Base-by-base conservation (phyloP, 2,113 vertebrate species). In the Chlamydotis undulata region DNA sequence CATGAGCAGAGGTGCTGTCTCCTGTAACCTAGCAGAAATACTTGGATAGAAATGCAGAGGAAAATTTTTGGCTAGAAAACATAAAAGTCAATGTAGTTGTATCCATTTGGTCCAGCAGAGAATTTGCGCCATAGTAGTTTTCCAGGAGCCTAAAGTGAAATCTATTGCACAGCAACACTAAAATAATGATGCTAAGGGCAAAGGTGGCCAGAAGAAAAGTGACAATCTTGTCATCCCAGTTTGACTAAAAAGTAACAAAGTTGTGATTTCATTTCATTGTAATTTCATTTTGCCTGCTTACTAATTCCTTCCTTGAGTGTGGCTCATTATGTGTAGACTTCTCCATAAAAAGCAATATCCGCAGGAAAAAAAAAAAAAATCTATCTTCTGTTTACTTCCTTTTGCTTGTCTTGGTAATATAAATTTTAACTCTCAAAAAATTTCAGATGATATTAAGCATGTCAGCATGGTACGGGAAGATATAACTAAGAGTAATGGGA, bases 401-500 rank as follows among this genome's bases (percentile, higher is more conserved):
- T 89, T 76, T 69, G 13, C 67, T 75, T 69, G n/a, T 23, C 80
- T 59, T 67, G 41, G 50, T 77, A 52, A 87, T 61, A 79, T 14
- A 85, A 87, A 87, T 94, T 94, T 76, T 79, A 91, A 65, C 35
- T 84, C 47, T 79, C 69, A 60, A 31, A 93, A 73, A 4, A 9
- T 31, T 75, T 61, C 19, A 2, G 80, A 47, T 65, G 33, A 33
- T 57, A 55, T 82, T 91, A 80, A 91, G 59, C 14, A 65, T 82
- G 61, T 89, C 81, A 73, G 10, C 4, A 3, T 82, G 69, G 80
- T 79, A 79, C 12, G 0, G 87, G 89, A 78, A 73, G 86, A 79
- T 94, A 55, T 37, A 94, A 78, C 82, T 70, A 64, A 77, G 95
- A 92, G 91, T 76, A 87, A 29, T 89, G 77, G 59, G 84, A 83